phyloP scores from a whole-genome alignment of 2,113 vertebrate species.

The Phalacrocorax pelagicus region DNA sequence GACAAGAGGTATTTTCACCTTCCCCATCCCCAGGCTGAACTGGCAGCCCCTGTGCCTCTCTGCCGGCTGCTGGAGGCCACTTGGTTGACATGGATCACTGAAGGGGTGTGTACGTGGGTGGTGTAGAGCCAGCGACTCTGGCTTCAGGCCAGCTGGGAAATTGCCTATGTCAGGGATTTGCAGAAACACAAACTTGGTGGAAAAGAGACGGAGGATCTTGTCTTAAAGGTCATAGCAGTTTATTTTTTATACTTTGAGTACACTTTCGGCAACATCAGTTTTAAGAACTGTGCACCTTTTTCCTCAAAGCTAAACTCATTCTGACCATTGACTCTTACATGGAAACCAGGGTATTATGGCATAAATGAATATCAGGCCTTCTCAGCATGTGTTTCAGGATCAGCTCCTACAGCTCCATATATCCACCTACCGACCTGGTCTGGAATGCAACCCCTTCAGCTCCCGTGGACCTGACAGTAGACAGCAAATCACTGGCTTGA shows the following conservation, averaged over 20 bases:
- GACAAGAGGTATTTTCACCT: not conserved
- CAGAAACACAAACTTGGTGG: not conserved
- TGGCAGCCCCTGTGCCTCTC: not conserved
- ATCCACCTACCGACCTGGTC: not conserved
- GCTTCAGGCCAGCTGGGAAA: slow-evolving; percentile 35
- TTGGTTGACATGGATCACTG: not conserved
- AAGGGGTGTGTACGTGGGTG: slow-evolving; percentile 20
- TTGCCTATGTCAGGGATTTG: slow-evolving; percentile 38
- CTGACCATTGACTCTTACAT: not conserved
- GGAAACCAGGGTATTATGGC: not conserved
- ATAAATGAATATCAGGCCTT: not conserved
- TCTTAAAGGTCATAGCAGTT: not conserved
- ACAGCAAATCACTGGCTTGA: not conserved
- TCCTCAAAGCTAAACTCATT: not conserved
- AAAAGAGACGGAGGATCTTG: not conserved
- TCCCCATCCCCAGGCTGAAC: not conserved
- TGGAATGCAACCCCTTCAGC: not conserved
- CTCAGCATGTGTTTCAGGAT: not conserved
- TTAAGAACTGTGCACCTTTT: not conserved
- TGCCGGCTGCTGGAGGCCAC: not conserved
- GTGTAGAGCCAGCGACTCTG: slow-evolving; percentile 12
- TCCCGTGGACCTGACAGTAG: not conserved
- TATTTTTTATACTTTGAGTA: not conserved
- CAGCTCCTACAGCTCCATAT: not conserved
- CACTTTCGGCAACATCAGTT: not conserved